Evolutionary conservation across 2,888 invertebrate species (phyloP).

Genomic region (Dinocampus coccinellae): DNA sequence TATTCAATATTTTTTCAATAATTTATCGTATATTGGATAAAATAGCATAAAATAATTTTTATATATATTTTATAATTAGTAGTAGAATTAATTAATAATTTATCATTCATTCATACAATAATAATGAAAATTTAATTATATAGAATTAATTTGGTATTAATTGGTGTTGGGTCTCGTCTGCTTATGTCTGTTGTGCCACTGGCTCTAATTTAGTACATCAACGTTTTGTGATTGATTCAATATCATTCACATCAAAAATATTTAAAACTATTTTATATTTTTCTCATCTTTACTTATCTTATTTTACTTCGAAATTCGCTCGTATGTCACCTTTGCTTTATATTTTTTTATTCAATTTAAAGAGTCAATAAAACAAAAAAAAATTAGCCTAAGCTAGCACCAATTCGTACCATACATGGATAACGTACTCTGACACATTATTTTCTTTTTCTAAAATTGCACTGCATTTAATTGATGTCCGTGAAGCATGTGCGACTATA

Average conservation of each 20-base stretch:
- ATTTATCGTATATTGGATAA: conserved; percentile 9
- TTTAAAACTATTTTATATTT: neutral
- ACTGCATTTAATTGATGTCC: neutral
- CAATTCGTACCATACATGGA: conserved; percentile 49
- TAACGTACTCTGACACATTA: neutral
- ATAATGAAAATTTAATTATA: conserved; percentile 35
- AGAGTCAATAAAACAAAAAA: neutral
- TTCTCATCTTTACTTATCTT: neutral
- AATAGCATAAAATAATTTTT: conserved; percentile 5
- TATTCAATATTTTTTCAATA: neutral
- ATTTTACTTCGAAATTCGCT: neutral
- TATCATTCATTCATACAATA: conserved; percentile 9
- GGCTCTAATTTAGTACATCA: conserved; percentile 39
- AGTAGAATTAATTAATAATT: conserved; percentile 20
- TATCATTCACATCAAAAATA: conserved; percentile 9
- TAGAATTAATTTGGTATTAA: conserved; percentile 54
- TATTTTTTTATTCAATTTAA: neutral
- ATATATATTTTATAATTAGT: conserved; percentile 18
- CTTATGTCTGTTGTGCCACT: conserved; percentile 56
- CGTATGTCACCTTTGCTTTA: neutral
- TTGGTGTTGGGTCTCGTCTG: conserved; percentile 62
- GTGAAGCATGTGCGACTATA: neutral
- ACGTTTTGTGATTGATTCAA: conserved; percentile 12
- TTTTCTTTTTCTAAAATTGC: neutral
- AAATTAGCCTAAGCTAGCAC: conserved; percentile 42